Evolutionary conservation across 2,888 invertebrate genomes (phyloP), one percentile per base, ranked within the genome.

Genomic region (Diarsia rubi): DNA sequence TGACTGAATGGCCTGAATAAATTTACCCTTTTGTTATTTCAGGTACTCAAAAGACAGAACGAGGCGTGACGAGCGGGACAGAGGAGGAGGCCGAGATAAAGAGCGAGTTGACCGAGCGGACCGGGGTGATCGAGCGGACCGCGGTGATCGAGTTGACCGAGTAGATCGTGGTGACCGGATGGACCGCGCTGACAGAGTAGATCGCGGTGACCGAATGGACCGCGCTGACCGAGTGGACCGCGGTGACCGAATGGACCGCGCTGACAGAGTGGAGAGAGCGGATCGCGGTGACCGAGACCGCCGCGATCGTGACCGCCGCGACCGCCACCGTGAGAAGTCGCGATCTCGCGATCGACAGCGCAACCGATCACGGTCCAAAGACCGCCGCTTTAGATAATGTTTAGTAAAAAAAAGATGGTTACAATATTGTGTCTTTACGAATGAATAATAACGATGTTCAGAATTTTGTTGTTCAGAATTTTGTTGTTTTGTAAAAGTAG

Each of bases 31-130:
- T 14, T 31, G 31, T 19, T 27, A 31, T 85, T 81, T n/a, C 91
- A 97, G 97, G 87, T 96, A 96, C 82, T 84, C 93, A 82, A 96
- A 95, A 91, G 96, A 97, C 75, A 94, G 93, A 89, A 86, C 92
- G 45, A 94, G 95, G 76, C 94, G 96, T 11, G 96, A 96, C 66
- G 95, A 95, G 60, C 89, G 94, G 27, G 94, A 94, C 27, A 88
- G 93, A 37, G 93, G 82, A 63, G 89, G 90, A 62, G 84, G 90
- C 47, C 85, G 89, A 24, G 66, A 66, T 14, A 88, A 44, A 21
- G 60, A 37, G 19, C 6, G 91, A 9, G 66, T 91, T 21, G 88
- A 88, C 45, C 86, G 88, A 27, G 80, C 3, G 14, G 66, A 66
- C 3, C 66, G 66, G 89, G 90, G 92, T 44, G 93, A 93, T 65